Evolutionary conservation across 2,888 invertebrate genomes (phyloP), one percentile per base, ranked within the genome.

Genomic region (Conus canariensis): DNA sequence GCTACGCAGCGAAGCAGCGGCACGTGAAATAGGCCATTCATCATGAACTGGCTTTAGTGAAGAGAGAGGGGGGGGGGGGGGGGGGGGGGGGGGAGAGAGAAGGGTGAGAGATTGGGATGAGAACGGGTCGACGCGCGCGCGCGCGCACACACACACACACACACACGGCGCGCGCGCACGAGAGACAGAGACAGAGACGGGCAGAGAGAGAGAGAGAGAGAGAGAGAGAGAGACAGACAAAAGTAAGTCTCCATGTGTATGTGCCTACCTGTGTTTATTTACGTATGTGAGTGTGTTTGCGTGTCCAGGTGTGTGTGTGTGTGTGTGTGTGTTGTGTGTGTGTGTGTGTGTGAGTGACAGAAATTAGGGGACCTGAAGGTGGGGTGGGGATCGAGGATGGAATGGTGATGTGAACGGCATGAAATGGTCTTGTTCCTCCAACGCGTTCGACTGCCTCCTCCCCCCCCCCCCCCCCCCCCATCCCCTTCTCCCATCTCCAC

Each of bases 21-120:
- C 85, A 60, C 85, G 85, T 85, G 85, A 85, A 85, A 85, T 85
- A 25, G 60, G 59, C 85, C 85, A 85, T 85, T 85, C 60, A 60
- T 85, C 85, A 85, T 85, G 85, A 16, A 45, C 45, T 30, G 80
- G 80, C 45, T 45, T 16, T 16, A 58, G 25, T 7, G 83, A 83
- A 30, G 80, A 19, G 22, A 19, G 58, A 22, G 10, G 45, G 14
- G 30, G 45, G 80, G 14, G 80, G 25, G 25, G 77, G 30, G 10
- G 25, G 77, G 30, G 14, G 10, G 45, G 14, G 30, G 45, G 80
- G 14, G 80, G 25, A 5, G 77, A 14, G 10, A 7, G 77, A 1
- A 45, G 45, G 77, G 80, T 10, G 45, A 16, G 6, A 8, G 80
- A 12, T 25, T n/a, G n/a, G 22, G n/a, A 22, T n/a, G 74, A 10